phyloP scores from a whole-genome alignment of 2,797 vertebrate genomes.

The Arnoldichthys spilopterus region DNA sequence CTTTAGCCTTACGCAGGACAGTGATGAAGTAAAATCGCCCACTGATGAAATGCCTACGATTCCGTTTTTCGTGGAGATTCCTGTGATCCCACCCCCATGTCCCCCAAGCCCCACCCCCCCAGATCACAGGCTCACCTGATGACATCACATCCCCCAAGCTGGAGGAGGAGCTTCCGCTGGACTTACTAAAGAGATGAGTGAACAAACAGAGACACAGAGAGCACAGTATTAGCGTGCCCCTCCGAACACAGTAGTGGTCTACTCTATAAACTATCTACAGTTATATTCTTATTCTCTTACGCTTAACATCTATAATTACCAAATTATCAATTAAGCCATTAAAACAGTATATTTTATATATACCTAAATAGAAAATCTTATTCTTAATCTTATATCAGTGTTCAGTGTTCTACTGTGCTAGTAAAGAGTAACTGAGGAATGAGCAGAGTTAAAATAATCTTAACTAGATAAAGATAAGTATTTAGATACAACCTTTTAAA shows the following conservation, averaged over 20 bases:
- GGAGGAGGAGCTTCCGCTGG: slow-evolving; percentile 91
- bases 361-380: neutral
- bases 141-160: slow-evolving; percentile 96
- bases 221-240: slow-evolving; percentile 38
- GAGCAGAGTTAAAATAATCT: neutral
- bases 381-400: neutral
- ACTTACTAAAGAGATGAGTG: slow-evolving; percentile 85
- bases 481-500: neutral
- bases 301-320: slow-evolving; percentile 11
- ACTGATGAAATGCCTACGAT: slow-evolving; percentile 54
- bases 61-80: slow-evolving; percentile 55
- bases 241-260: slow-evolving; percentile 30
- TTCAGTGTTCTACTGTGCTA: slow-evolving; percentile 3
- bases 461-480: neutral
- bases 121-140: slow-evolving; percentile 63
- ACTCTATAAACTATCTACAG: slow-evolving; percentile 38
- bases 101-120: slow-evolving; percentile 52
- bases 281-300: neutral
- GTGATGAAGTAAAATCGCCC: slow-evolving; percentile 58
- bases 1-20: slow-evolving; percentile 62
- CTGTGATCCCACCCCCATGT: slow-evolving; percentile 53
- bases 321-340: neutral
- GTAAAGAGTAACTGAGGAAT: neutral
- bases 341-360: neutral
- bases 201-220: slow-evolving; percentile 59